phyloP scores from a whole-genome alignment of 2,797 vertebrate genomes.

The Melanotaenia parkinsoni region DNA sequence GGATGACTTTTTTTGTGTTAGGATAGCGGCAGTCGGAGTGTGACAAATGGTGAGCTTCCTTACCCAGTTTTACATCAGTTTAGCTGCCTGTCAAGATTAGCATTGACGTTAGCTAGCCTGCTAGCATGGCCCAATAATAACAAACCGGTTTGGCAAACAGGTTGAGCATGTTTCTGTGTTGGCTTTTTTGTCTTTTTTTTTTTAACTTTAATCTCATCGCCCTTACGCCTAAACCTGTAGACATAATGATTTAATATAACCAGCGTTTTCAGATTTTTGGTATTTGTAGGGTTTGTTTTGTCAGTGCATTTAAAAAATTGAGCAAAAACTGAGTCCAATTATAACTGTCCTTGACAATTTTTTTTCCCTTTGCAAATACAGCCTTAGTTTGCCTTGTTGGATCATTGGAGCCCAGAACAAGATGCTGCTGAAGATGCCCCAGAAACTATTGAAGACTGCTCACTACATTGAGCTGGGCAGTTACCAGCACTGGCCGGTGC shows the following conservation, averaged over 20 bases:
- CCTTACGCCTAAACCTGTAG: too few species aligned
- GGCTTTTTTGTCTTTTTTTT: neutral
- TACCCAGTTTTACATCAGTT: neutral
- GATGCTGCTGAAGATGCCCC: slow-evolving; percentile 86
- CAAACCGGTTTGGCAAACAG: neutral
- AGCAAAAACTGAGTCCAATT: neutral
- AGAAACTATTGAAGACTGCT: slow-evolving; percentile 89
- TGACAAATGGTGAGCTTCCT: slow-evolving; percentile 53
- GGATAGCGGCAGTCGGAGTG: slow-evolving; percentile 2
- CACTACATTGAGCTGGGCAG: slow-evolving; percentile 95
- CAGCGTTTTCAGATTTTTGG: neutral
- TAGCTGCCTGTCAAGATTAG: slow-evolving; percentile 12
- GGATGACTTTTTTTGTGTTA: slow-evolving; percentile 12
- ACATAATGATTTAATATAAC: neutral
- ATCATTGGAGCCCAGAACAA: slow-evolving; percentile 31
- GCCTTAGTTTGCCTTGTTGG: slow-evolving; percentile 25
- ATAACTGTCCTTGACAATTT: neutral
- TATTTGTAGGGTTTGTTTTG: neutral
- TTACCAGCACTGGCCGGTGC: slow-evolving; percentile 95
- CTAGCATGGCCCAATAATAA: neutral
- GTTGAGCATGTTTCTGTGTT: neutral
- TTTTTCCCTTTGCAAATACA: slow-evolving; percentile 2
- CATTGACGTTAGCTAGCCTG: slow-evolving; percentile 15
- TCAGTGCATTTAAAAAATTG: neutral
- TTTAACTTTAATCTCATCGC: too few species aligned